These are phyloP conservation scores for Amblyraja radiata DNA, from an alignment of 2,797 vertebrate species.

Conservation along the genomic window DNA sequence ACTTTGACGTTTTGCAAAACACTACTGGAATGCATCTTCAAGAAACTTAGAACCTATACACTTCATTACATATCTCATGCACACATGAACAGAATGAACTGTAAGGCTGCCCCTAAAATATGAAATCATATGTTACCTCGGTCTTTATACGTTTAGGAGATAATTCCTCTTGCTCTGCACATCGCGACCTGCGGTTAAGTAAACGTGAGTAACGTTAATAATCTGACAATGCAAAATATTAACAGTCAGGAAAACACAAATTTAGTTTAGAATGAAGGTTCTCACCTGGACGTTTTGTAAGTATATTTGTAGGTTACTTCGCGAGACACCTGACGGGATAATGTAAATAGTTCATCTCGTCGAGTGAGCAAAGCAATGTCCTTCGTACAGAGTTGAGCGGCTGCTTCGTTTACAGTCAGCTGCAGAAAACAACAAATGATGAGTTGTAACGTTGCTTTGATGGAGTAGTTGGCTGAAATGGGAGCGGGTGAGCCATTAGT, in stretches of 20 bases:
- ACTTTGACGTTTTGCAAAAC: background rate
- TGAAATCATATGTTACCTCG: conserved; percentile 63
- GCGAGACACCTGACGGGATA: conserved; percentile 90
- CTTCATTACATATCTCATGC: background rate
- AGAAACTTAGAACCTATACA: background rate
- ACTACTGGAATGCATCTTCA: background rate
- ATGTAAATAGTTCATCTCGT: conserved; percentile 87
- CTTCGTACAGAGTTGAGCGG: conserved; percentile 90
- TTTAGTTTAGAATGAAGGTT: conserved; percentile 12
- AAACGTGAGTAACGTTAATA: conserved; percentile 14
- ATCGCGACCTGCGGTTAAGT: conserved; percentile 71
- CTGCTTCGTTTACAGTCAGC: conserved; percentile 96
- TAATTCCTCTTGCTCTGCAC: conserved; percentile 85
- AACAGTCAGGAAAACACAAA: background rate
- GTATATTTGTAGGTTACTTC: conserved; percentile 98
- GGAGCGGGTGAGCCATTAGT: background rate
- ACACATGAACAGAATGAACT: background rate
- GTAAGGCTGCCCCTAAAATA: background rate
- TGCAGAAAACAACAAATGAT: conserved; percentile 48
- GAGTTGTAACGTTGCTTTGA: background rate
- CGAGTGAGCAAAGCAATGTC: conserved; percentile 85
- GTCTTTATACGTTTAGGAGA: conserved; percentile 95
- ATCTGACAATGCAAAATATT: background rate
- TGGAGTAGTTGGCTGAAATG: background rate
- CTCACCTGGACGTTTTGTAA: conserved; percentile 95